Evolutionary conservation across 2,888 invertebrate genomes (phyloP).

Genomic region (Eupithecia abbreviata): DNA sequence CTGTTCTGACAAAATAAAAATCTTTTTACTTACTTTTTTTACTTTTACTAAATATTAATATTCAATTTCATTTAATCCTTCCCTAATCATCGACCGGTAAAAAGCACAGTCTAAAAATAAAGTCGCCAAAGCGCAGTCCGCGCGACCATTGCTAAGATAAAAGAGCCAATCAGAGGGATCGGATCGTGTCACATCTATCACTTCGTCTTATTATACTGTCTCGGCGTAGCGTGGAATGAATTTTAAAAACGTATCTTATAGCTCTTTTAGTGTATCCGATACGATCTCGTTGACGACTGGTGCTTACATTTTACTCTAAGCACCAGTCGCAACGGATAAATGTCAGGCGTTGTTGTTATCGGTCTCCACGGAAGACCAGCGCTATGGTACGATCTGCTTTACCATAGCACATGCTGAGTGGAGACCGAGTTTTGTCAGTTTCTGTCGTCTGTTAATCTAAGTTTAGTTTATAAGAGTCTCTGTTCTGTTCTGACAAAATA

Average conservation of each 20-base stretch:
- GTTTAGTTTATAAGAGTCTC: too few species aligned
- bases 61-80: background rate
- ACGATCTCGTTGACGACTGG: background rate
- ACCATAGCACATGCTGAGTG: too few species aligned
- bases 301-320: background rate
- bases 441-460: too few species aligned
- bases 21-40: too few species aligned
- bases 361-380: too few species aligned
- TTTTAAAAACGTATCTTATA: constrained; percentile 24
- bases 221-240: constrained; percentile 25
- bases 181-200: constrained; percentile 30
- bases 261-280: background rate
- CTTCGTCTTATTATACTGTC: constrained; percentile 38
- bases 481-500: too few species aligned
- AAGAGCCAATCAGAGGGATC: constrained; percentile 31
- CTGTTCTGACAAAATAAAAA: too few species aligned
- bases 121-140: constrained; percentile 12
- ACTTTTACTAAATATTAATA: too few species aligned
- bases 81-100: background rate
- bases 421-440: too few species aligned
- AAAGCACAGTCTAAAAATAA: constrained; percentile 22
- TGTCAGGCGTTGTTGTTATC: background rate
- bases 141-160: constrained; percentile 23
- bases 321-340: background rate
- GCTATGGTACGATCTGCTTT: too few species aligned